Base-by-base conservation (phyloP, 1,140 invertebrate species). In the Periplaneta americana region DNA sequence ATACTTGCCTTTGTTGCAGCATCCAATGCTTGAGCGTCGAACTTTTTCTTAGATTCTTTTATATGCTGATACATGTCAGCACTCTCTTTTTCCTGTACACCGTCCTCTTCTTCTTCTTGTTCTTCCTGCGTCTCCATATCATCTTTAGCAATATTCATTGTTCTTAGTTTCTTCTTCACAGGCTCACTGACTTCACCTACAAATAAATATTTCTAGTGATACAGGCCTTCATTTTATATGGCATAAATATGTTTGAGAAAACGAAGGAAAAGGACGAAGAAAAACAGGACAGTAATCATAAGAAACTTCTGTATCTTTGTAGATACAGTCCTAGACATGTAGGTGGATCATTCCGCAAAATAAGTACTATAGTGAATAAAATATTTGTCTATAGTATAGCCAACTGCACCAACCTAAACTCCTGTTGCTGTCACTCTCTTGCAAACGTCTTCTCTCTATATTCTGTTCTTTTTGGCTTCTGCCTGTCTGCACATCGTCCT, bases 31-130 rank as follows among this genome's bases (percentile, higher is more conserved):
- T 91, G 88, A 15, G 88, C 85, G 84, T 92, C 90, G 79, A 86
- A 83, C 13, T 88, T 84, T 35, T 93, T 92, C 81, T 94, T 93
- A 0, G 95, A 91, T 84, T 97, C 92, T 84, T 95, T 93, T 1
- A 98, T 93, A 87, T 98, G 97, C 87, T 98, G 94, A 87, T 95
- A 98, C 74, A 94, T 89, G 90, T 39, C 92, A 90, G 75, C 86
- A 85, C 13, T 91, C 87, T 2, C 90, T 34, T 92, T 90, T 66
- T 86, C 85, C 10, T 91, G 87, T 22, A 87, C 85, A 8, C 88
- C 86, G n/a, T 88, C 88, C 18, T 90, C 88, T 22, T 91, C 88
- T 3, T 90, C 89, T 0, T 87, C 86, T 1, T 90, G 87, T 17
- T 91, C 86, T 0, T 92, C 86, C 18, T 81, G 35, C 9, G 92